A percentile compares a stretch with the other conserved stretches of the same genome.
Evolutionary conservation across 2,797 vertebrate genomes (phyloP).

Genomic region (Peromyscus attwateri): DNA sequence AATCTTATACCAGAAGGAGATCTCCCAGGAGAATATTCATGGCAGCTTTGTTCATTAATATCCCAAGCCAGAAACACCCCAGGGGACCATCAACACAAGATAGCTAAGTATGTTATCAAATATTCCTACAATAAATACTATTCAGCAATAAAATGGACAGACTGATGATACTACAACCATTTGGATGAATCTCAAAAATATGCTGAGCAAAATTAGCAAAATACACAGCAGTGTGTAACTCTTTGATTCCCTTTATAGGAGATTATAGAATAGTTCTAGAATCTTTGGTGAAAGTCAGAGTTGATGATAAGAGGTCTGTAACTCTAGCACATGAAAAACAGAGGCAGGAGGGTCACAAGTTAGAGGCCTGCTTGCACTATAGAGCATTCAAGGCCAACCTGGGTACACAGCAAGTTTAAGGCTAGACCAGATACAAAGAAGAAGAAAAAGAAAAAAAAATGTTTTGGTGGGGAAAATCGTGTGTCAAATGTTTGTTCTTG

Average conservation of each 20-base stretch:
- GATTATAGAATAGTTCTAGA: background rate
- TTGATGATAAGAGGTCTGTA: background rate
- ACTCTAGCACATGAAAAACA: background rate
- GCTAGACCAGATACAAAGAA: background rate
- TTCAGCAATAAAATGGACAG: background rate
- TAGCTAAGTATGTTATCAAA: background rate
- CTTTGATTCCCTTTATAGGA: constrained; percentile 15
- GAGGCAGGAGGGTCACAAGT: background rate
- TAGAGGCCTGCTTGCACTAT: background rate
- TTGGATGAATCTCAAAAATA: background rate
- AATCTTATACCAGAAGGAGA: constrained; percentile 2
- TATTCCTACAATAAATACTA: background rate
- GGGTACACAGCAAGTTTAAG: background rate
- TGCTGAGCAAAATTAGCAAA: constrained; percentile 43
- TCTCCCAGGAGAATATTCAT: background rate
- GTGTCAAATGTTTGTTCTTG: background rate
- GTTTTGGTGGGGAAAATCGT: background rate
- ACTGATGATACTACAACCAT: background rate
- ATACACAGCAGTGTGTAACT: background rate
- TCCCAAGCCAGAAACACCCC: background rate
- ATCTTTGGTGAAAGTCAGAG: background rate
- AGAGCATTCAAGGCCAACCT: background rate
- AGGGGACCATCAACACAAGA: background rate
- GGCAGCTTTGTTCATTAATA: constrained; percentile 16
- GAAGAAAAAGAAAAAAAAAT: background rate